Conservation (phyloP, 2,113 vertebrate species). For the Gnathonemus echidnorhynchus region DNA sequence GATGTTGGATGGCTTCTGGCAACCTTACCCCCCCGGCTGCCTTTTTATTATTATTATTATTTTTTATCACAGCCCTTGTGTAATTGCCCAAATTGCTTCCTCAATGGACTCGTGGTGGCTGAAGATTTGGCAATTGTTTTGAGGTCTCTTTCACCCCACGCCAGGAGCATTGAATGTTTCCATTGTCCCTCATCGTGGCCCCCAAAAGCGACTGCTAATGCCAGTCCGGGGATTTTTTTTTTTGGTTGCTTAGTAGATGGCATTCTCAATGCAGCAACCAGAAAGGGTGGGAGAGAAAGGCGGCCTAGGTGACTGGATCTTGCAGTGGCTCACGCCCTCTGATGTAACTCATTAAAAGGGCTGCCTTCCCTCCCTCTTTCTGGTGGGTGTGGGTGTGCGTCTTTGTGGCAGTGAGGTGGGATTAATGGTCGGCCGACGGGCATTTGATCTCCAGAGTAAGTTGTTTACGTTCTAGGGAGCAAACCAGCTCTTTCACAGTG, state of each 20-base stretch:
- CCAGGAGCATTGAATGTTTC: constrained; percentile 46
- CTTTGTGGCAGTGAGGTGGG: neutral
- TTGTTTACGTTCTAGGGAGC: constrained; percentile 4
- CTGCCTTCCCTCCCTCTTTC: neutral
- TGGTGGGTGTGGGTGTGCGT: neutral
- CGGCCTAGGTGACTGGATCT: neutral
- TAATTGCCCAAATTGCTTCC: constrained; percentile 34
- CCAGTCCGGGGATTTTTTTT: neutral
- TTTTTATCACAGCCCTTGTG: constrained; percentile 22
- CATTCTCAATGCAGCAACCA: neutral
- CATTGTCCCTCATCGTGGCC: constrained; percentile 44
- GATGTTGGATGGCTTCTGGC: constrained; percentile 31
- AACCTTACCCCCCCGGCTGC: neutral
- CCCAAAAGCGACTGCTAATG: neutral
- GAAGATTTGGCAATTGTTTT: constrained; percentile 38
- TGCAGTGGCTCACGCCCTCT: neutral
- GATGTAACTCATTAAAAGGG: neutral
- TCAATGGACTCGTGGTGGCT: constrained; percentile 38
- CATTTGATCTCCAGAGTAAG: neutral
- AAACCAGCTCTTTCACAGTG: constrained; percentile 1
- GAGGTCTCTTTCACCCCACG: constrained; percentile 27
- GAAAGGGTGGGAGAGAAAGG: neutral
- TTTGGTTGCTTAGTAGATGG: neutral
- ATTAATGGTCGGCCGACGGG: neutral
- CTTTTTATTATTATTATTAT: neutral